Evolutionary conservation across 2,797 vertebrate species (phyloP), one percentile per base, ranked within the genome.

Genomic region (Nyctalus aviator): DNA sequence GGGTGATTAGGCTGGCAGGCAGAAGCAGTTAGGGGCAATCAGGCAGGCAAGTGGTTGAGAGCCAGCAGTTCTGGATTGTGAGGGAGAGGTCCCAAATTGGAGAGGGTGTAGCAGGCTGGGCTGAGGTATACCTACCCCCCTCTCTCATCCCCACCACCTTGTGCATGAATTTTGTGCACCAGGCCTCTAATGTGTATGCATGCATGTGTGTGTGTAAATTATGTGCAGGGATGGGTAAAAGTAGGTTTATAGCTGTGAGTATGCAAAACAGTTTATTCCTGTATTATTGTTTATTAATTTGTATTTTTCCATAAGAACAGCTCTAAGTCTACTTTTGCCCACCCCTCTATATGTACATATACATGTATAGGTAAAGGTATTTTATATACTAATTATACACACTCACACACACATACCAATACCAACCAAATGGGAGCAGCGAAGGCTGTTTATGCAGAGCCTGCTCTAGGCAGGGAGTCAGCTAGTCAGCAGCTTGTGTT

Each of bases 131-230:
- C 21, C 53, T 17, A 2, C 15, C 53, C 53, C 44, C 8, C 44
- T 10, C 4, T 10, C 44, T 10, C 44, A 8, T 1, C 44, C 10
- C 44, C 44, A 44, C 44, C 21, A 1, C 3, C 3, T 20, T 9
- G 53, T 23, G 21, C 20, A 55, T 55, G 53, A 55, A 55, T 55
- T 55, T 55, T 7, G 7, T 55, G 20, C 53, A 55, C 53, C 21
- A 0, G 20, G 21, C 8, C 8, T 55, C 53, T 55, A 55, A 20
- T 53, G 18, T 53, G 53, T 53, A 18, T 20, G 53, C 21, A 2
- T 53, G 53, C 20, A 18, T 53, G 18, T 53, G 53, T 23, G 53
- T 55, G 53, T 55, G 1, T 55, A 55, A 87, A 48, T 48, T 75
- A 48, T 75, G 30, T 48, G 46, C 30, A 64, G 44, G 27, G 15